These are phyloP conservation scores for Cairina moschata DNA, from an alignment of 2,113 vertebrate species.

Conservation along the genomic window DNA sequence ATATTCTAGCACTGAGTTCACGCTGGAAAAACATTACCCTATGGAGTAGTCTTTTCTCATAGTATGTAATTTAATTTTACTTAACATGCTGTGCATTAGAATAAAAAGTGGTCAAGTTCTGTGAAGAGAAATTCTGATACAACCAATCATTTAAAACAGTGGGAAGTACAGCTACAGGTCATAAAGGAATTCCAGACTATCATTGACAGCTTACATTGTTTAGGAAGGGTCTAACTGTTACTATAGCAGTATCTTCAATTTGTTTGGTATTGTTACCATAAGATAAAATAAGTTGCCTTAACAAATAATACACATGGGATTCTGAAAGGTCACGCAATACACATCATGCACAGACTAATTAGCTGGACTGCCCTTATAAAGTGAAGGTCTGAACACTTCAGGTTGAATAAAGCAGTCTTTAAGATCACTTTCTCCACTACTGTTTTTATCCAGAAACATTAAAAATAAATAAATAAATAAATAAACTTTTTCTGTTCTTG, in stretches of 20 bases:
- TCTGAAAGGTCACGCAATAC: neutral
- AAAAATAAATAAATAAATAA: no score
- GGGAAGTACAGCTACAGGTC: neutral
- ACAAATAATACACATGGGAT: neutral
- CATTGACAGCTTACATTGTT: neutral
- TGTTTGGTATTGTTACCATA: neutral
- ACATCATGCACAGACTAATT: neutral
- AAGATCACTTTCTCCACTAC: neutral
- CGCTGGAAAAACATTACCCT: conserved; percentile 22
- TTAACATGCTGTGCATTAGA: neutral
- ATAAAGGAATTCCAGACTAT: neutral
- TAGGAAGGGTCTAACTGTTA: neutral
- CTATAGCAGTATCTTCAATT: neutral
- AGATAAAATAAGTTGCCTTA: neutral
- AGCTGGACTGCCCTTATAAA: neutral
- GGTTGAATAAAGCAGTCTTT: neutral
- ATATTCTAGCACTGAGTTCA: conserved; percentile 43
- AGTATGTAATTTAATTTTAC: conserved; percentile 11
- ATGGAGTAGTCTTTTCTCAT: neutral
- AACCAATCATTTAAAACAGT: neutral
- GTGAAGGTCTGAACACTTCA: neutral
- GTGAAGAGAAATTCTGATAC: neutral
- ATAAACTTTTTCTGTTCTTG: neutral
- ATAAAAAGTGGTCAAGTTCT: neutral
- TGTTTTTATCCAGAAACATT: neutral